A percentile compares a stretch with the other conserved stretches of the same genome.
Evolutionary conservation across 2,113 vertebrate genomes (phyloP).

Genomic region (Eptesicus fuscus): DNA sequence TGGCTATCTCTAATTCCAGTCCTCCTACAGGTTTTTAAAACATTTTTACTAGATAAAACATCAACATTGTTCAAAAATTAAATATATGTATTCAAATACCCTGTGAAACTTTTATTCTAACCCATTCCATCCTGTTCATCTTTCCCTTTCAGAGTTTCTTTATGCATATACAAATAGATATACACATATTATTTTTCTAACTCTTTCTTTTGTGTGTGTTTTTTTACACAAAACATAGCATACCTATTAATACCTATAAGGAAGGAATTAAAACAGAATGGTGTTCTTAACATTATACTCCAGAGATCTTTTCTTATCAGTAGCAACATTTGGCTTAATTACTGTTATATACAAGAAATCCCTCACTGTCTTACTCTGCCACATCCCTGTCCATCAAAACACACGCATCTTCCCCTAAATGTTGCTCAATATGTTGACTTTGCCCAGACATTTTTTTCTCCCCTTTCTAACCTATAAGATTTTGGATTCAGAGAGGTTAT

Average conservation of each 20-base stretch:
- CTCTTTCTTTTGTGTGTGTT: background rate
- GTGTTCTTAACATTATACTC: background rate
- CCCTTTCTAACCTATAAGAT: background rate
- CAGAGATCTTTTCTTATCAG: background rate
- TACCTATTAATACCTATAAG: background rate
- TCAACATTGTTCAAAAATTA: background rate
- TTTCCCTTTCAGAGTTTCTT: background rate
- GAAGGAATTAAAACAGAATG: background rate
- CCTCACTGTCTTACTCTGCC: background rate
- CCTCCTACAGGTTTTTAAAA: background rate
- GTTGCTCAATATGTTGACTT: background rate
- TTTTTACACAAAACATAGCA: background rate
- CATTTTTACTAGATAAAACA: background rate
- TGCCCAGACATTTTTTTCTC: background rate
- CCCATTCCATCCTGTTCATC: background rate
- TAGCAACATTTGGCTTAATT: slow-evolving; percentile 1
- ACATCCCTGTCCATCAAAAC: background rate
- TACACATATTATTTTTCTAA: background rate
- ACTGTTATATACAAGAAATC: background rate
- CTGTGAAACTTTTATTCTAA: background rate
- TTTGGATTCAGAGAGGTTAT: background rate
- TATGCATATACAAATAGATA: slow-evolving; percentile 21
- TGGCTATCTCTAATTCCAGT: background rate
- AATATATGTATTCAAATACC: background rate
- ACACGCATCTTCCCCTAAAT: background rate